A percentile compares a stretch with the other conserved stretches of the same genome.
These are phyloP conservation scores for Lasioglossum leucozonium DNA, from an alignment of 2,888 invertebrate genomes.

Conservation along the genomic window DNA sequence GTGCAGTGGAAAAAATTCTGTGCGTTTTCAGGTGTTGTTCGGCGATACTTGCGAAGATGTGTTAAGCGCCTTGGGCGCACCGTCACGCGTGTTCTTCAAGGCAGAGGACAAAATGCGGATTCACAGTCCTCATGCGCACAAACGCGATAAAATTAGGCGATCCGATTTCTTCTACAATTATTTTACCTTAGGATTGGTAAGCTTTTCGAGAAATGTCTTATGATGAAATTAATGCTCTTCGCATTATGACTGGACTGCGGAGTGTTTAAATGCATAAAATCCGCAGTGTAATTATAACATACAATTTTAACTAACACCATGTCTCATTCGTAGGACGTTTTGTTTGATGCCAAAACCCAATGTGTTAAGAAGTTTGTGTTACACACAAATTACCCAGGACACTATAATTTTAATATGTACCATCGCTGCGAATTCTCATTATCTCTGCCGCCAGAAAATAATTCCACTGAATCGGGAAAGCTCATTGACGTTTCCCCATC, in stretches of 20 bases:
- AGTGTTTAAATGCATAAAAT: too few species aligned
- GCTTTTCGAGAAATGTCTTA: constrained; percentile 78
- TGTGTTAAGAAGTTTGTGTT: constrained; percentile 98
- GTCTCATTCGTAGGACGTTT: constrained; percentile 90
- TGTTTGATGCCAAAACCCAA: constrained; percentile 98
- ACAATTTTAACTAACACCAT: background rate
- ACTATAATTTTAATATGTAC: constrained; percentile 99
- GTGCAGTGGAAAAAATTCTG: background rate
- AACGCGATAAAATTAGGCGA: constrained; percentile 90
- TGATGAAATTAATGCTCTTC: background rate
- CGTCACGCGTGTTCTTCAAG: constrained; percentile 97
- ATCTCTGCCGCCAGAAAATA: constrained; percentile 88
- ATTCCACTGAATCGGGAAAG: constrained; percentile 86
- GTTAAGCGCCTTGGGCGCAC: constrained; percentile 94
- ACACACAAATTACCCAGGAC: constrained; percentile 99
- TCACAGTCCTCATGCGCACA: constrained; percentile 94
- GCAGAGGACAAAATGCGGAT: constrained; percentile 99
- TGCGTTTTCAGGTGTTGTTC: constrained; percentile 87
- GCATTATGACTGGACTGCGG: background rate
- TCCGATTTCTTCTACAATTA: constrained; percentile 99
- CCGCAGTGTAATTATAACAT: background rate
- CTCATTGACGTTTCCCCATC: constrained; percentile 87
- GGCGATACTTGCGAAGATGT: constrained; percentile 96
- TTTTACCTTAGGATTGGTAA: constrained; percentile 96
- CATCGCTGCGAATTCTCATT: constrained; percentile 97